phyloP scores from a whole-genome alignment of 2,113 vertebrate species.

The Chauna torquata region DNA sequence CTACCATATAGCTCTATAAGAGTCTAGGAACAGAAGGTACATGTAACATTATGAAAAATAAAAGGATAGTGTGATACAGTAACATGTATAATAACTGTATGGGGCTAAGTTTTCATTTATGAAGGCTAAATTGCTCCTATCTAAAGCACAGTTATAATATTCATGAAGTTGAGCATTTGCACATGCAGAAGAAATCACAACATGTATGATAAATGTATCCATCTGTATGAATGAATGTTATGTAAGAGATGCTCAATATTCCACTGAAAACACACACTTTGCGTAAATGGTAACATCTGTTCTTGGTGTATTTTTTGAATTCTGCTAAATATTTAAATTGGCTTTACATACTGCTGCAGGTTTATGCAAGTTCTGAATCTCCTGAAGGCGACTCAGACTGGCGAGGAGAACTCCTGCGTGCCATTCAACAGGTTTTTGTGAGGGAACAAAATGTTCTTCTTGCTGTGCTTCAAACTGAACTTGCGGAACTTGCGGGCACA shows the following conservation, averaged over 20 bases:
- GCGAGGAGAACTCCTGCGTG: slow-evolving; percentile 86
- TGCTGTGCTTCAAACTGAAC: slow-evolving; percentile 80
- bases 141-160: not conserved
- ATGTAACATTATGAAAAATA: not conserved
- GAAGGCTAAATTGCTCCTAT: not conserved
- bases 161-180: not conserved
- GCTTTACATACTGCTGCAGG: slow-evolving; percentile 44
- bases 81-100: not conserved
- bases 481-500: slow-evolving; percentile 77
- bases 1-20: not conserved
- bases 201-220: not conserved
- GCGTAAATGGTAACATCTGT: not conserved
- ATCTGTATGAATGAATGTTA: not conserved
- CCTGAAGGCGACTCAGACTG: slow-evolving; percentile 79
- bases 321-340: not conserved
- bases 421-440: slow-evolving; percentile 85
- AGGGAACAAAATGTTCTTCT: slow-evolving; percentile 83
- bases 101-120: not conserved
- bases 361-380: slow-evolving; percentile 49
- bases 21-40: not conserved
- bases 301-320: not conserved
- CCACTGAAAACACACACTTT: not conserved
- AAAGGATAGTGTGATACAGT: not conserved
- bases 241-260: not conserved
- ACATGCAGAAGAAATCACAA: not conserved